Evolutionary conservation across 92 coral and sea anemone species (phyloP).

Genomic region (Parazoanthus swiftii): DNA sequence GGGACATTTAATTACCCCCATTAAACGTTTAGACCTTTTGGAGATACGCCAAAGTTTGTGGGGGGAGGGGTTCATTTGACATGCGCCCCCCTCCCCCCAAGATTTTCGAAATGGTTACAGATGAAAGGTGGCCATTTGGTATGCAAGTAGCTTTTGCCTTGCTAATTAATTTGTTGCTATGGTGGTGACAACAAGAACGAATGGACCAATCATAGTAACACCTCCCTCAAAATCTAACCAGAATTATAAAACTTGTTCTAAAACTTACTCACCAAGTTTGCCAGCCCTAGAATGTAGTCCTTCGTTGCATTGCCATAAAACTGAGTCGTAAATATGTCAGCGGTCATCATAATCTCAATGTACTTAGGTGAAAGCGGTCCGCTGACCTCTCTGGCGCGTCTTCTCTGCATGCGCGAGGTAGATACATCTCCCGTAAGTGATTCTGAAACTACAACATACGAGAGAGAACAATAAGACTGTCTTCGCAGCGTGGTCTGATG

Average conservation of each 20-base stretch:
- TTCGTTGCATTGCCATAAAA: conserved; percentile 69
- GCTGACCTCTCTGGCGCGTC: background rate
- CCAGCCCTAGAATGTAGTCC: conserved; percentile 71
- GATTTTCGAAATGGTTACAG: no score
- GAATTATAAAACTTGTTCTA: background rate
- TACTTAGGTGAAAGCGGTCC: conserved; percentile 40
- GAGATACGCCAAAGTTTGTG: no score
- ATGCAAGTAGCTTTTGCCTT: no score
- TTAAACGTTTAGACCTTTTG: no score
- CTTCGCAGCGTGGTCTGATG: background rate
- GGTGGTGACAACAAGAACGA: no score
- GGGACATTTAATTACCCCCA: no score
- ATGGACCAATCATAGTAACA: no score
- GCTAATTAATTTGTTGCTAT: no score
- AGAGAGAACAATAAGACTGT: background rate
- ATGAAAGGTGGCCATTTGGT: no score
- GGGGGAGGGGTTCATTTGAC: no score
- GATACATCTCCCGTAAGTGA: background rate
- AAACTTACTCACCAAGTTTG: conserved; percentile 70
- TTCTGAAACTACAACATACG: conserved; percentile 20
- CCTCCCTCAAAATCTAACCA: no score
- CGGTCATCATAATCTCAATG: conserved; percentile 81
- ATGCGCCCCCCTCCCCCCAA: no score
- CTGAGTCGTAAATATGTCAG: conserved; percentile 71
- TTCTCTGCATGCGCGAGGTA: background rate